A percentile compares a stretch with the other conserved stretches of the same genome.
Conservation (phyloP, 2,113 vertebrate species). For the Melanostigma gelatinosum region DNA sequence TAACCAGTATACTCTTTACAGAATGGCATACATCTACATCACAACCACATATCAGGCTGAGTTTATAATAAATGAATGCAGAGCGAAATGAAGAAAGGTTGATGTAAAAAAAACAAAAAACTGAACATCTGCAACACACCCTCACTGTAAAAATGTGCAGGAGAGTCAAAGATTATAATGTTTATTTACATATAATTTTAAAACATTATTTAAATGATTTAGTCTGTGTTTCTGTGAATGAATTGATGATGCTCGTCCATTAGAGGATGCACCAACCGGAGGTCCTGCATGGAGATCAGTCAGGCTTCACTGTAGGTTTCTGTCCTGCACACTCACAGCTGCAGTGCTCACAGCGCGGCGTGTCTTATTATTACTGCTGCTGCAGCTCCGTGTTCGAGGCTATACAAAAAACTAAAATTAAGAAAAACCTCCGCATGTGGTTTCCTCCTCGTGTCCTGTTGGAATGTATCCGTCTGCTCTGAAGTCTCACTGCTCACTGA, state of each 20-base stretch:
- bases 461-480: slow-evolving; percentile 36
- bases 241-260: slow-evolving; percentile 22
- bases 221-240: neutral
- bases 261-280: neutral
- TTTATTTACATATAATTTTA: neutral
- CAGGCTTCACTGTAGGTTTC: neutral
- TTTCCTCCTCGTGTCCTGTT: slow-evolving; percentile 8
- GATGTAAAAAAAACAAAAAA: neutral
- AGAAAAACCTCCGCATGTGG: neutral
- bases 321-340: slow-evolving; percentile 25
- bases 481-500: slow-evolving; percentile 19
- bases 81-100: neutral
- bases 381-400: slow-evolving; percentile 23
- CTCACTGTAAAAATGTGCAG: neutral
- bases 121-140: neutral
- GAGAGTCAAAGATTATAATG: neutral
- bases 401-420: neutral
- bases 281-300: slow-evolving; percentile 15
- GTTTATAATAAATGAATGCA: neutral
- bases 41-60: neutral
- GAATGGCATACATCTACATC: neutral
- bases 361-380: neutral
- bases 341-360: slow-evolving; percentile 22
- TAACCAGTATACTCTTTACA: too few relatives aligned
- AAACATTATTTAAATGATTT: neutral